Evolutionary conservation across 2,888 invertebrate genomes (phyloP).

Genomic region (Portevinia maculata): DNA sequence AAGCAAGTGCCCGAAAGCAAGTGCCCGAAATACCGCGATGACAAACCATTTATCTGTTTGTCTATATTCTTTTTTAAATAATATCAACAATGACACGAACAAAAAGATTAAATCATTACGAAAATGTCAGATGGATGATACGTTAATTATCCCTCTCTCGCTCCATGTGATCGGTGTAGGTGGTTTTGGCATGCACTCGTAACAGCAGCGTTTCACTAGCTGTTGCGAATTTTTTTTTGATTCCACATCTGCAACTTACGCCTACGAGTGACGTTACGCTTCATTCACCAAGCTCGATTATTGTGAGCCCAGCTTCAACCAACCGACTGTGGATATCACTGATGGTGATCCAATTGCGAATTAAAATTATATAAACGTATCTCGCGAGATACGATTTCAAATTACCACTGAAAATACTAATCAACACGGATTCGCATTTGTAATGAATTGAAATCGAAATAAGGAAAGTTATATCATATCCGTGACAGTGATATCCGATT

Average conservation of each 20-base stretch:
- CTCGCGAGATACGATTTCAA: conserved; percentile 34
- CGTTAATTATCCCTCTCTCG: conserved; percentile 23
- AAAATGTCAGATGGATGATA: conserved; percentile 47
- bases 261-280: neutral
- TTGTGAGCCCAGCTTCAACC: conserved; percentile 4
- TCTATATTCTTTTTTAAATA: neutral
- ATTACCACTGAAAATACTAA: conserved; percentile 48
- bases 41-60: neutral
- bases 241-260: conserved; percentile 10
- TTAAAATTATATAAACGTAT: conserved; percentile 27
- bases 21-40: conserved; percentile 38
- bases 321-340: conserved; percentile 1
- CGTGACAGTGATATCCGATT: conserved; percentile 61
- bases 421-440: conserved; percentile 46
- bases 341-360: conserved; percentile 5
- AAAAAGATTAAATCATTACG: conserved; percentile 17
- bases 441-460: conserved; percentile 63
- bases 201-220: conserved; percentile 7
- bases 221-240: neutral
- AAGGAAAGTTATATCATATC: conserved; percentile 44
- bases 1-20: conserved; percentile 34
- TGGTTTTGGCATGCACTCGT: neutral
- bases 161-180: conserved; percentile 5
- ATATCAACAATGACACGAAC: neutral
- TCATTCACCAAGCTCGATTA: conserved; percentile 12